Percentiles rank a stretch among this genome's conserved stretches.
Conservation (phyloP, 2,797 vertebrate species). For the Nothura maculosa region DNA sequence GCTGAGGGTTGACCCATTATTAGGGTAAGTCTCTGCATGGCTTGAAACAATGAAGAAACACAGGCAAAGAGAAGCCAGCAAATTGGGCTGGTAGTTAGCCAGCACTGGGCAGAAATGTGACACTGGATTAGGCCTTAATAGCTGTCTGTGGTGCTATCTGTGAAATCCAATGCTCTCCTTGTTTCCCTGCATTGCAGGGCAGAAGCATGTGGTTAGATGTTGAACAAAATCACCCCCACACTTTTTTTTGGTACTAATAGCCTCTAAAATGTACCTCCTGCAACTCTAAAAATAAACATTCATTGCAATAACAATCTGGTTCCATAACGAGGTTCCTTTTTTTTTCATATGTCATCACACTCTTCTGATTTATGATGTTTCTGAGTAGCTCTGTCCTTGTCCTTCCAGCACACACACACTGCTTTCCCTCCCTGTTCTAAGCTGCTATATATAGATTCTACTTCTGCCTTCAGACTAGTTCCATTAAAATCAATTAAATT, state of each 20-base stretch:
- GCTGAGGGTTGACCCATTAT: conserved; percentile 84
- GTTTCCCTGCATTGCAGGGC: conserved; percentile 52
- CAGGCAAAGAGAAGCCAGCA: conserved; percentile 77
- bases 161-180: conserved; percentile 77
- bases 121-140: conserved; percentile 82
- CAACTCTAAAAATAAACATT: conserved; percentile 33
- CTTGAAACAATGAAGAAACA: conserved; percentile 85
- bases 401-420: background rate
- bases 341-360: conserved; percentile 21
- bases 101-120: conserved; percentile 81
- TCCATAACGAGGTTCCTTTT: conserved; percentile 4
- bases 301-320: background rate
- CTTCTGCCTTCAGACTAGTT: conserved; percentile 3
- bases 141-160: conserved; percentile 80
- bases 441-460: conserved; percentile 28
- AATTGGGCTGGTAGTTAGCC: conserved; percentile 81
- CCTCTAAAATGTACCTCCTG: conserved; percentile 4
- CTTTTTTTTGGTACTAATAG: background rate
- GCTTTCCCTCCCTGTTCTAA: conserved; percentile 34
- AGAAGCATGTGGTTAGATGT: conserved; percentile 60
- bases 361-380: conserved; percentile 61
- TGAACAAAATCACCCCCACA: background rate
- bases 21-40: conserved; percentile 82
- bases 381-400: conserved; percentile 50
- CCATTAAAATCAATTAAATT: background rate